Conservation (phyloP, 1,140 invertebrate genomes). For the Drosophila ogumai region DNA sequence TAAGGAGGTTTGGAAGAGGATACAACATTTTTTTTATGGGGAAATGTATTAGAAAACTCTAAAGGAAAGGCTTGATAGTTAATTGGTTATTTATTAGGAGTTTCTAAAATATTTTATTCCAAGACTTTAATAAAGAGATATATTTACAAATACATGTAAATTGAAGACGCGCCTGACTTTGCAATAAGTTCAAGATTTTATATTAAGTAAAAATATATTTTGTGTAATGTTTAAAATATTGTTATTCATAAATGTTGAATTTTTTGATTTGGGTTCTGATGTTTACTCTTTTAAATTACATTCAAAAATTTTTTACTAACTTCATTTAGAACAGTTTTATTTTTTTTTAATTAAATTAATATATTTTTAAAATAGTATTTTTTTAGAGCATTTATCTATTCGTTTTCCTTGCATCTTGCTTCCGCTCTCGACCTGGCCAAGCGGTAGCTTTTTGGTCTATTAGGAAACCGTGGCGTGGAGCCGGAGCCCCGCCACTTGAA, state of each 20-base stretch:
- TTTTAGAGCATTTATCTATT: background rate
- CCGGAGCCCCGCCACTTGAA: constrained; percentile 56
- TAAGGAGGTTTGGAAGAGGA: background rate
- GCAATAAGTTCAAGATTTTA: too few relatives aligned
- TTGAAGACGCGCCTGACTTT: too few relatives aligned
- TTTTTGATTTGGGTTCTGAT: too few relatives aligned
- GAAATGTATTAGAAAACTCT: background rate
- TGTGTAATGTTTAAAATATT: too few relatives aligned
- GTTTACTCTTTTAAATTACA: too few relatives aligned
- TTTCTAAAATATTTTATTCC: background rate
- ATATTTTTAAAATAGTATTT: background rate
- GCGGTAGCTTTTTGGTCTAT: constrained; percentile 77
- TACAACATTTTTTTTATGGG: background rate
- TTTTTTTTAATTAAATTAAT: background rate
- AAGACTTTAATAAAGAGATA: background rate
- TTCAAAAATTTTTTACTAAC: too few relatives aligned
- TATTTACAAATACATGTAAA: background rate
- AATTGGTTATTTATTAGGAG: background rate
- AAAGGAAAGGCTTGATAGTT: background rate
- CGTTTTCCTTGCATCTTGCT: constrained; percentile 10
- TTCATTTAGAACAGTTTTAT: background rate
- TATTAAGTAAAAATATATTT: too few relatives aligned
- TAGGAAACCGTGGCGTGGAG: constrained; percentile 62
- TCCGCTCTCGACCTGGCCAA: constrained; percentile 53
- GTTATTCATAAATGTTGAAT: too few relatives aligned